Evolutionary conservation across 2,888 invertebrate genomes (phyloP), one percentile per base, ranked within the genome.

Genomic region (Tolmerus cingulatus): DNA sequence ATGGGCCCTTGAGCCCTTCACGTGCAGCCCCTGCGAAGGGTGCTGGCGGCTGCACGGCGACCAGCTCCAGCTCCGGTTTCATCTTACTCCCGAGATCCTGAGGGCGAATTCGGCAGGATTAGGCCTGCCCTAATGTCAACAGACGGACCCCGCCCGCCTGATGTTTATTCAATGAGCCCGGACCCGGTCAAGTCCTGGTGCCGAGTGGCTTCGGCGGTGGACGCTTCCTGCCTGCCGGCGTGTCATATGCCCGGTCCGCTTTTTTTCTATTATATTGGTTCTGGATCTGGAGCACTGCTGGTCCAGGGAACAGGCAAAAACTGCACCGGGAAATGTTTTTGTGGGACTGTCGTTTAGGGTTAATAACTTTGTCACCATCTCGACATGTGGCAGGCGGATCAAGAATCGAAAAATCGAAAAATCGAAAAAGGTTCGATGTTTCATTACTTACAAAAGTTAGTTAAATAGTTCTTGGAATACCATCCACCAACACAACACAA

Each of bases 141-240:
- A 46, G 84, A 57, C 16, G 16, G 16, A 74, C 66, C 40, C 40
- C 66, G 12, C 19, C 66, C 40, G 19, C 40, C 66, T 74, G 57
- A 40, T 84, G 84, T 84, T 84, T 84, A 40, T 51, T 84, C 74
- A 84, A 66, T 84, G 66, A 40, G n/a, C 66, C 40, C 57, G 66
- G 8, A 66, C 66, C 23, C 66, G 66, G 66, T 66, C 66, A 66
- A 66, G 66, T 66, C 66, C 23, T 19, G 19, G 23, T 66, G 66
- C 66, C 19, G 66, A 27, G 66, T 23, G 14, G 66, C 27, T 66
- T 66, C 27, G 23, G 2, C 9, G 66, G 23, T 27, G 27, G 40
- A 40, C 55, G 37, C 4, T 81, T 51, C 34, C 55, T 81, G 81
- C 81, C 30, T 81, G 14, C 27, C 27, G 66, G 27, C 66, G 40